A percentile compares a stretch with the other conserved stretches of the same genome.
These are phyloP conservation scores for Chamaetylas fuelleborni DNA, from an alignment of 2,113 vertebrate species.

Conservation along the genomic window DNA sequence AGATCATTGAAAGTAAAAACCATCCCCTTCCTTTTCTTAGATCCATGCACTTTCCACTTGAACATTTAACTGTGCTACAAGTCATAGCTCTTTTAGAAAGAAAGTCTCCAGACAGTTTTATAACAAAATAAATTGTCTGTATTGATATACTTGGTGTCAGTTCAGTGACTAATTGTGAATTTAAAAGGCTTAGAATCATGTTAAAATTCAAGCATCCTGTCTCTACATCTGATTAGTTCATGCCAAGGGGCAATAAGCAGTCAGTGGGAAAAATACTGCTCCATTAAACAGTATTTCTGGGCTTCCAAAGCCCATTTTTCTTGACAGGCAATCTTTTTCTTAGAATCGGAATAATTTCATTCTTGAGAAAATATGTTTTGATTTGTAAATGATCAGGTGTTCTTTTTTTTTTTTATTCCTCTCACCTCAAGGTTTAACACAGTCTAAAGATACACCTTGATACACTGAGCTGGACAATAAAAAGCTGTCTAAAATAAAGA, in stretches of 20 bases:
- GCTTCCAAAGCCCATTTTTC: not conserved
- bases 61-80: not conserved
- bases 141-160: not conserved
- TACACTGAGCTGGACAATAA: not conserved
- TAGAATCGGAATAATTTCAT: not conserved
- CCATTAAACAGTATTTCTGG: not conserved
- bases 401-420: not conserved
- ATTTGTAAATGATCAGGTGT: not conserved
- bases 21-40: not conserved
- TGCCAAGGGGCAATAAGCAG: not conserved
- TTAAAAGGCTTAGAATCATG: constrained; percentile 10
- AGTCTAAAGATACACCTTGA: not conserved
- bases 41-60: not conserved
- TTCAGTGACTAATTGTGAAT: constrained; percentile 42
- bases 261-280: constrained; percentile 10
- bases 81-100: not conserved
- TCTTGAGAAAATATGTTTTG: not conserved
- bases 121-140: constrained; percentile 12
- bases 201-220: constrained; percentile 31
- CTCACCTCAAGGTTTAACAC: not conserved
- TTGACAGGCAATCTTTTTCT: not conserved
- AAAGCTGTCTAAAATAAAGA: not conserved
- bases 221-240: constrained; percentile 18
- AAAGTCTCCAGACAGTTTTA: not conserved
- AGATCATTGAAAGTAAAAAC: not conserved